phyloP scores from a whole-genome alignment of 1,140 invertebrate species.

The Wasmannia auropunctata region DNA sequence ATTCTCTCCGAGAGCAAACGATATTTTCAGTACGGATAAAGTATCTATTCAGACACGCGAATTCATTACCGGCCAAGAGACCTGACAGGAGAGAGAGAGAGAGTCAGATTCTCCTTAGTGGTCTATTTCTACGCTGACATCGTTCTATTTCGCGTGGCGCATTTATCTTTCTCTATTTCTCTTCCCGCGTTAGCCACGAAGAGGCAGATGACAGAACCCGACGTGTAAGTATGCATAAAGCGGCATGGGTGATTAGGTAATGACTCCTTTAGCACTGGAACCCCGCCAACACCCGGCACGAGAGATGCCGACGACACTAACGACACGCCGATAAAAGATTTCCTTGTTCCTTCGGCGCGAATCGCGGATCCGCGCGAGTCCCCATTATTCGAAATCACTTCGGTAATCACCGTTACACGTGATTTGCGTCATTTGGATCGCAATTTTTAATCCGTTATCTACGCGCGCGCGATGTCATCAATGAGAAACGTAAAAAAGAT shows the following conservation, averaged over 20 bases:
- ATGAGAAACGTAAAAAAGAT: neutral
- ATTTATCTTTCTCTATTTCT: slow-evolving; percentile 63
- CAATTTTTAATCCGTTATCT: slow-evolving; percentile 2
- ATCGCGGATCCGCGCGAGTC: neutral
- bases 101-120: slow-evolving; percentile 8
- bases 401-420: slow-evolving; percentile 12
- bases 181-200: slow-evolving; percentile 29
- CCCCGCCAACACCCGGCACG: slow-evolving; percentile 57
- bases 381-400: slow-evolving; percentile 21
- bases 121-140: slow-evolving; percentile 45
- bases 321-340: slow-evolving; percentile 71
- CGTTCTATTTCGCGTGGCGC: slow-evolving; percentile 42
- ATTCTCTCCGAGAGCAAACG: neutral
- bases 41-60: slow-evolving; percentile 25
- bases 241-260: slow-evolving; percentile 71
- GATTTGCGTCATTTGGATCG: slow-evolving; percentile 26
- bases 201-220: slow-evolving; percentile 59
- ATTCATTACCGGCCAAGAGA: slow-evolving; percentile 20
- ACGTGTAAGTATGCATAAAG: slow-evolving; percentile 68
- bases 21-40: slow-evolving; percentile 43
- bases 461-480: neutral
- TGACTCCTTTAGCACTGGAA: slow-evolving; percentile 66
- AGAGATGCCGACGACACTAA: slow-evolving; percentile 51
- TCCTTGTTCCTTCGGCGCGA: slow-evolving; percentile 53
- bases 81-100: too few species aligned